phyloP scores from a whole-genome alignment of 2,113 vertebrate species.

The Megaceryle maxima region DNA sequence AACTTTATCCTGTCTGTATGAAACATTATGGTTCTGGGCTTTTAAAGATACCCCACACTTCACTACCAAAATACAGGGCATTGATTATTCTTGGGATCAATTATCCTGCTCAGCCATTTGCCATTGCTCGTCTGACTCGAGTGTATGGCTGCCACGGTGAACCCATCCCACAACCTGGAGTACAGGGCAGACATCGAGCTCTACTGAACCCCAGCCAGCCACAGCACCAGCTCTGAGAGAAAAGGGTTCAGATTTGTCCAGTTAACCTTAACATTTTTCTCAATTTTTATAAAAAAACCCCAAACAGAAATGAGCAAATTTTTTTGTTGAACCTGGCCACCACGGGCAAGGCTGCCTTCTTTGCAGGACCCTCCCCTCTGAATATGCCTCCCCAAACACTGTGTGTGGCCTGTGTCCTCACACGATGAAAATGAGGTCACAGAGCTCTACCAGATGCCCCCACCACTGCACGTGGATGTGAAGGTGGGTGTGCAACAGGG shows the following conservation, averaged over 20 bases:
- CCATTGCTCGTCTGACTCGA: neutral
- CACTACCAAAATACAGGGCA: neutral
- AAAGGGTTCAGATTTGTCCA: accelerated
- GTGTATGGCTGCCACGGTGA: accelerated
- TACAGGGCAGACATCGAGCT: neutral
- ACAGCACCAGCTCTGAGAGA: neutral
- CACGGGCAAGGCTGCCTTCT: neutral
- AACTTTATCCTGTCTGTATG: neutral
- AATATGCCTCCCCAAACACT: neutral
- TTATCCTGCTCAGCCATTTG: neutral
- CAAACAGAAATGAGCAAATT: neutral
- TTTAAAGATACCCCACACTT: neutral
- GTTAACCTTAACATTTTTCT: neutral
- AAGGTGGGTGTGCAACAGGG: too few species aligned
- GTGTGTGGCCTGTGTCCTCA: accelerated
- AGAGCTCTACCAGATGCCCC: neutral
- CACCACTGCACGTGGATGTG: accelerated
- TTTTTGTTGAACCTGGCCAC: neutral
- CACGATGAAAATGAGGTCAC: accelerated
- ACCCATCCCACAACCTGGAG: neutral
- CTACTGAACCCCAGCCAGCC: neutral
- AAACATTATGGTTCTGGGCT: neutral
- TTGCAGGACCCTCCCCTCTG: neutral
- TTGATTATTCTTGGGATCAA: neutral
- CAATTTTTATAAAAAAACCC: neutral